Percentiles rank a stretch among this genome's conserved stretches.
Evolutionary conservation across 53 echinoderm and acorn worm species (phyloP).

Genomic region (Holothuria leucospilota): DNA sequence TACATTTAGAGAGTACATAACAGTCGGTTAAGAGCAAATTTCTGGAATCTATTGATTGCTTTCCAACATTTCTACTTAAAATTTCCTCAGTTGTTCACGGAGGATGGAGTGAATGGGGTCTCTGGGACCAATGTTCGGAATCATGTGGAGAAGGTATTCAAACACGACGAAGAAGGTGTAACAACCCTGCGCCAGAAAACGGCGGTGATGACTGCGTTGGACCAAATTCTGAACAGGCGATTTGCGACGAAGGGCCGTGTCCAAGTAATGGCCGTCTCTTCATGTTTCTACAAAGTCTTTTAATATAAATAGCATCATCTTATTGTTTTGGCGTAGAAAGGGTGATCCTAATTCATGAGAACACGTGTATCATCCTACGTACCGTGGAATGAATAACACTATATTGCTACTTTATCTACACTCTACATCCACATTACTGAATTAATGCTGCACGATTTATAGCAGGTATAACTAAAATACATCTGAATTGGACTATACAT

Average conservation of each 20-base stretch:
- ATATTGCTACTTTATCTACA: too few species aligned
- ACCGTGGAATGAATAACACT: too few species aligned
- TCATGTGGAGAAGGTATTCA: constrained; percentile 12
- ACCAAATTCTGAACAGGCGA: not conserved
- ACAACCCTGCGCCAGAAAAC: constrained; percentile 1
- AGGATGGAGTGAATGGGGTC: not conserved
- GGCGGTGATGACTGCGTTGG: constrained; percentile 22
- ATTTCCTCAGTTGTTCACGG: not conserved
- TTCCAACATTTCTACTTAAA: too few species aligned
- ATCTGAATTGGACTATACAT: too few species aligned
- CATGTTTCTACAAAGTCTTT: not conserved
- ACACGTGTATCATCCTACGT: not conserved
- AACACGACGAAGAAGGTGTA: not conserved
- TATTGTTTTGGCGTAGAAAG: too few species aligned
- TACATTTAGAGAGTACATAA: too few species aligned
- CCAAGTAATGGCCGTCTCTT: not conserved
- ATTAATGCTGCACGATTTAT: too few species aligned
- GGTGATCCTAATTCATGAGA: not conserved
- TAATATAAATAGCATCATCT: too few species aligned
- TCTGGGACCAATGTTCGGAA: not conserved
- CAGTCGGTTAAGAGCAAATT: too few species aligned
- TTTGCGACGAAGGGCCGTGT: constrained; percentile 15
- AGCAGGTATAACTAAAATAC: too few species aligned
- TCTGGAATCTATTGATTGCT: too few species aligned
- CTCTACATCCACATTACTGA: too few species aligned